Conservation (phyloP, 1,140 invertebrate genomes). For the Euglossa dilemma region DNA sequence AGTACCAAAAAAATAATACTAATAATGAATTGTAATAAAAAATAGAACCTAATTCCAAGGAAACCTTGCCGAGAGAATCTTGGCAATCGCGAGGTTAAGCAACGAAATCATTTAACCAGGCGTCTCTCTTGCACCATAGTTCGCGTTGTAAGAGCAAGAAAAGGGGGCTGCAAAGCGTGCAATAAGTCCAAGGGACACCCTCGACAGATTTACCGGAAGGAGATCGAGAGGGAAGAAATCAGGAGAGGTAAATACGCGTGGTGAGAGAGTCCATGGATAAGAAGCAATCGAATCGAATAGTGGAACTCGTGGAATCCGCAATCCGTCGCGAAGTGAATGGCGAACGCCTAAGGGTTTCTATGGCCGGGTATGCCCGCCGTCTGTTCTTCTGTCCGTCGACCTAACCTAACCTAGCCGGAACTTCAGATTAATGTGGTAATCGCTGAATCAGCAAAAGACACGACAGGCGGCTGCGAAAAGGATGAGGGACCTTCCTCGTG, state of each 20-base stretch:
- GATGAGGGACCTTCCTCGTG: slow-evolving; percentile 28
- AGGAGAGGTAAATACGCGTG: slow-evolving; percentile 67
- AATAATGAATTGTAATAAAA: background rate
- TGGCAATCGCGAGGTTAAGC: background rate
- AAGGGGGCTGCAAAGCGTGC: background rate
- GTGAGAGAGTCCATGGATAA: slow-evolving; percentile 68
- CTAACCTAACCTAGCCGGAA: slow-evolving; percentile 53
- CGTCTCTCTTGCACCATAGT: background rate
- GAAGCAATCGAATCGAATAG: slow-evolving; percentile 75
- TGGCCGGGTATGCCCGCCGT: slow-evolving; percentile 37
- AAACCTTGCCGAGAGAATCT: background rate
- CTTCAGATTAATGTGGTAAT: slow-evolving; percentile 66
- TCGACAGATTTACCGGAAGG: slow-evolving; percentile 31
- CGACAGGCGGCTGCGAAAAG: slow-evolving; percentile 34
- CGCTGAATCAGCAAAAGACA: slow-evolving; percentile 65
- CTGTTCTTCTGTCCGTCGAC: slow-evolving; percentile 44
- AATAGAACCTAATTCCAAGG: background rate
- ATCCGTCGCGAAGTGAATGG: slow-evolving; percentile 77
- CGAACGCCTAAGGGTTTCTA: slow-evolving; percentile 69
- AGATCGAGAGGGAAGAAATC: slow-evolving; percentile 60
- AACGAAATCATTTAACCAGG: background rate
- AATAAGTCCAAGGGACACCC: slow-evolving; percentile 32
- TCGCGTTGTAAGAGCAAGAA: background rate
- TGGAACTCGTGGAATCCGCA: slow-evolving; percentile 78
- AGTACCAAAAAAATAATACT: background rate